Conservation (phyloP, 2,888 invertebrate genomes). For the Mythimna vitellina region DNA sequence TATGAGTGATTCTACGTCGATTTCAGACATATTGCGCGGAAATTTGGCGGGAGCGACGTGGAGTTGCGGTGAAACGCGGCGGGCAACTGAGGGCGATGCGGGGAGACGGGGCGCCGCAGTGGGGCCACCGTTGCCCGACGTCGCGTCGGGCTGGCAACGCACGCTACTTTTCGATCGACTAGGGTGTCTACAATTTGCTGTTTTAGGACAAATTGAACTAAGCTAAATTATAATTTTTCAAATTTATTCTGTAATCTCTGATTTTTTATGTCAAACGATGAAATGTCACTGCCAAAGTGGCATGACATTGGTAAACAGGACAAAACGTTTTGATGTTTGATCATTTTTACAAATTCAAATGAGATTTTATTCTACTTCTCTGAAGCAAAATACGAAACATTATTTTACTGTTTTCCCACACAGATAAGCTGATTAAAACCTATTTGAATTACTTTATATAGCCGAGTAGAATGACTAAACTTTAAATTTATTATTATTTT, state of each 20-base stretch:
- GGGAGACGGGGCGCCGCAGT: slow-evolving; percentile 46
- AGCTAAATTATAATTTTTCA: neutral
- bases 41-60: slow-evolving; percentile 66
- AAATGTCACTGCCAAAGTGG: neutral
- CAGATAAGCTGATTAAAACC: neutral
- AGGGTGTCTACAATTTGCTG: slow-evolving; percentile 50
- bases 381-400: neutral
- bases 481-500: neutral
- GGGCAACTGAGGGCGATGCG: slow-evolving; percentile 79
- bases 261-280: neutral
- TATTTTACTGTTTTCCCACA: neutral
- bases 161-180: slow-evolving; percentile 61
- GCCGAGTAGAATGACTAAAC: neutral
- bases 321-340: no score
- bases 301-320: neutral
- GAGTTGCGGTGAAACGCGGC: slow-evolving; percentile 58
- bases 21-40: slow-evolving; percentile 65
- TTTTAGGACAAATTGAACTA: neutral
- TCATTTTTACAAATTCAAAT: neutral
- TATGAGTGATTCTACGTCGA: slow-evolving; percentile 73
- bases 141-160: slow-evolving; percentile 46
- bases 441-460: neutral
- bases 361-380: neutral
- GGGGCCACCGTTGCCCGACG: slow-evolving; percentile 68
- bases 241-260: neutral